Percentiles rank a stretch among this genome's conserved stretches.
These are phyloP conservation scores for Trichechus manatus DNA, from an alignment of 2,113 vertebrate genomes.

Conservation along the genomic window DNA sequence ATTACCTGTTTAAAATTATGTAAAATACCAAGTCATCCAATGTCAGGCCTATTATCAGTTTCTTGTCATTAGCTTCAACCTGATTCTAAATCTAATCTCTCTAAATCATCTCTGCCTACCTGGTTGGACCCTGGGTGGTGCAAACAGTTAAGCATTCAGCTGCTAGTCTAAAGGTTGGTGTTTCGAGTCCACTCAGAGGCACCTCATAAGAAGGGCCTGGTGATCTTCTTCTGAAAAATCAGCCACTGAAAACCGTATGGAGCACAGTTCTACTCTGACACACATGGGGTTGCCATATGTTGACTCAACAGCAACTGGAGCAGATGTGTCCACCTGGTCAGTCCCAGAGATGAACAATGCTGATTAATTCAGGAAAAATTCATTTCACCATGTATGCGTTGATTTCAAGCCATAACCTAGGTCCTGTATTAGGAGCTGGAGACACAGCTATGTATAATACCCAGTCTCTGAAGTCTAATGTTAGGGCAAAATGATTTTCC, in stretches of 20 bases:
- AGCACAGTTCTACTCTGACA: background rate
- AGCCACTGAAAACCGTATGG: background rate
- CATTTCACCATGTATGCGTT: background rate
- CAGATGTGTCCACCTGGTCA: background rate
- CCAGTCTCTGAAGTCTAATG: background rate
- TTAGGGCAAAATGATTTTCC: background rate
- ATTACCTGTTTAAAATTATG: constrained; percentile 38
- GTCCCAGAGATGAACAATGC: background rate
- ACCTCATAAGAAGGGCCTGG: background rate
- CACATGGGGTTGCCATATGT: background rate
- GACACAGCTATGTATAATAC: background rate
- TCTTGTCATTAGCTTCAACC: constrained; percentile 1
- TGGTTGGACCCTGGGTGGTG: background rate
- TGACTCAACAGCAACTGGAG: background rate
- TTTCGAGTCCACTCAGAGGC: background rate
- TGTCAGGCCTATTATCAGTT: constrained; percentile 20
- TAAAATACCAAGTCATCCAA: background rate
- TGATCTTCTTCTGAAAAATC: background rate
- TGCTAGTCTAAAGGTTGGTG: background rate
- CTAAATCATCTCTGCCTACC: background rate
- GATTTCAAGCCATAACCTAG: background rate
- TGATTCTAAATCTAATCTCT: constrained; percentile 11
- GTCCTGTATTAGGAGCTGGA: background rate
- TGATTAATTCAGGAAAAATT: constrained; percentile 11
- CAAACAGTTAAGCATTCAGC: background rate